These are phyloP conservation scores for Helicorthomorpha holstii DNA, from an alignment of 1,140 invertebrate genomes.

Conservation along the genomic window DNA sequence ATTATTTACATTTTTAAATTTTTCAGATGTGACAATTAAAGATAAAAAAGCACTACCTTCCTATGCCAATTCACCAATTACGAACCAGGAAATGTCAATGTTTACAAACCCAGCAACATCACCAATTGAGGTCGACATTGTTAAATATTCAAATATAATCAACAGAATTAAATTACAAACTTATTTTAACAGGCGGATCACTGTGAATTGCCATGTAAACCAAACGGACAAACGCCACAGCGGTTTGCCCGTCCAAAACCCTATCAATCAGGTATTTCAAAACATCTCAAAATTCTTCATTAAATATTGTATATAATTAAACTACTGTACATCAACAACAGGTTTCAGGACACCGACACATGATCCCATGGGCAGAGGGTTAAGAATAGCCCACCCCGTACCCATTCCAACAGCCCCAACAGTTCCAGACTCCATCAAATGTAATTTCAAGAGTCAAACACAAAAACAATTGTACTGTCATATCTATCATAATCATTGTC, in stretches of 20 bases:
- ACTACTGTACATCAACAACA: neutral
- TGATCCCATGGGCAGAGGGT: slow-evolving; percentile 2
- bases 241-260: slow-evolving; percentile 1
- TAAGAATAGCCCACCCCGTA: slow-evolving; percentile 2
- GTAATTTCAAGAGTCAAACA: too few species aligned
- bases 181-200: neutral
- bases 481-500: too few species aligned
- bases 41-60: neutral
- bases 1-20: neutral
- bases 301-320: neutral
- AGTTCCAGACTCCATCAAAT: slow-evolving; percentile 6
- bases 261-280: slow-evolving; percentile 1
- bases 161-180: too few species aligned
- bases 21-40: neutral
- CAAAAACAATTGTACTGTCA: too few species aligned
- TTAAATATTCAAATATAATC: neutral
- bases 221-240: neutral
- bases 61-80: neutral
- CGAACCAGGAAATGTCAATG: neutral
- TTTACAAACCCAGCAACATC: neutral
- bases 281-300: neutral
- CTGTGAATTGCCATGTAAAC: neutral
- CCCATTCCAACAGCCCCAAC: slow-evolving; percentile 7
- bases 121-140: neutral
- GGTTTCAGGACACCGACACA: neutral